These are phyloP conservation scores for Euzophera pinguis DNA, from an alignment of 2,888 invertebrate species.

Conservation along the genomic window DNA sequence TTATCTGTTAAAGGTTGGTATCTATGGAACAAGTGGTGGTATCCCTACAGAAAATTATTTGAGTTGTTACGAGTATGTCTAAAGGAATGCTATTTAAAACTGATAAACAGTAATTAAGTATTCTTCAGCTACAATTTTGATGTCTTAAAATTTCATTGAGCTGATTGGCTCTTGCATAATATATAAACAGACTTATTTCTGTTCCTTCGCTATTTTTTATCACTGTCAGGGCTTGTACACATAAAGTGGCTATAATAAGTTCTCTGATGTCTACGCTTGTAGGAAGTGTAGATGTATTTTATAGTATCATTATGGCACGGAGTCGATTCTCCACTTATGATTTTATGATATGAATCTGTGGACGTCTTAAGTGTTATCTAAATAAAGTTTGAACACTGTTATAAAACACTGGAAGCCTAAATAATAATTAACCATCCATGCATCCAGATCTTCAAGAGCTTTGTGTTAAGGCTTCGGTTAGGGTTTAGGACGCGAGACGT, in stretches of 20 bases:
- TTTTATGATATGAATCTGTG: conserved; percentile 29
- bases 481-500: no score
- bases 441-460: no score
- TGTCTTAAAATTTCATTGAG: not conserved
- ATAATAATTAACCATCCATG: no score
- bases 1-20: no score
- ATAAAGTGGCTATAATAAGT: conserved; percentile 69
- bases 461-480: no score
- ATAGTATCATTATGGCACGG: conserved; percentile 40
- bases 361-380: conserved; percentile 14
- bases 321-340: conserved; percentile 37
- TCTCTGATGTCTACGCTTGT: conserved; percentile 49
- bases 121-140: no score
- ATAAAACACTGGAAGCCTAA: not conserved
- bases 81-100: no score
- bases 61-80: no score
- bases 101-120: no score
- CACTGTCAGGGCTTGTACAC: conserved; percentile 52
- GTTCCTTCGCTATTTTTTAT: conserved; percentile 15
- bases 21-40: no score
- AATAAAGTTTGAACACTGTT: conserved; percentile 12
- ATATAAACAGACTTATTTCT: not conserved
- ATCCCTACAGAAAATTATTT: no score
- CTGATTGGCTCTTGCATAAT: not conserved
- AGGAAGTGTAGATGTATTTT: conserved; percentile 50